Evolutionary conservation across 2,888 invertebrate species (phyloP).

Genomic region (Mesochorus sp.): DNA sequence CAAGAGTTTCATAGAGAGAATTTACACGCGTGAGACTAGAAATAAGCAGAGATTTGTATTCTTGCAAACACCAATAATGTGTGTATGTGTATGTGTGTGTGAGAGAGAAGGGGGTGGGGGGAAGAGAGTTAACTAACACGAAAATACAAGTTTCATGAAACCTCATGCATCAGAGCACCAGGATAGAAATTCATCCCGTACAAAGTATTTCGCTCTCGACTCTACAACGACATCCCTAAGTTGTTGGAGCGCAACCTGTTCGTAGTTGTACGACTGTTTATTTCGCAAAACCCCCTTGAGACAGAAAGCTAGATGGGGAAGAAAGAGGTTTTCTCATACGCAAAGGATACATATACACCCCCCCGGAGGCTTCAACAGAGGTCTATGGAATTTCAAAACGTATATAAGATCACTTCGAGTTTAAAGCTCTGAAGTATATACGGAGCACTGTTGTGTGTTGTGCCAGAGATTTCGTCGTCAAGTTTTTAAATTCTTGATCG

Average conservation of each 20-base stretch:
- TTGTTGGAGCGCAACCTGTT: conserved; percentile 35
- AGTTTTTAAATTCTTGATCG: conserved; percentile 21
- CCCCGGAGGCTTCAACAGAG: background rate
- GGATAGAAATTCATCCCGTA: conserved; percentile 47
- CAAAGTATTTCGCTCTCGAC: conserved; percentile 20
- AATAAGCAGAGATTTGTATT: conserved; percentile 28
- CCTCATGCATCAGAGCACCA: conserved; percentile 48
- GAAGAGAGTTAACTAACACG: too few species aligned
- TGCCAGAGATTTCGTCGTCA: conserved; percentile 15
- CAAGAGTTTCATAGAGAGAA: background rate
- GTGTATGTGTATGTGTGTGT: background rate
- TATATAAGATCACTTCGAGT: background rate
- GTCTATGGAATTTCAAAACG: conserved; percentile 12
- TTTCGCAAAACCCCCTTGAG: conserved; percentile 10
- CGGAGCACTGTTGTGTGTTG: background rate
- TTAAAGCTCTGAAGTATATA: background rate
- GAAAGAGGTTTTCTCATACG: background rate
- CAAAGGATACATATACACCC: background rate
- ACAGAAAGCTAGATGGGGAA: background rate
- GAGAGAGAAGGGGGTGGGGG: background rate
- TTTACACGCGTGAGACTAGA: background rate
- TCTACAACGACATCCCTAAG: conserved; percentile 9
- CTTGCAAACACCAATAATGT: background rate
- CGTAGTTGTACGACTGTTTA: conserved; percentile 46
- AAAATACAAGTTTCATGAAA: conserved; percentile 50